Evolutionary conservation across 2,888 invertebrate genomes (phyloP).

Genomic region (Caenorhabditis sulstoni): DNA sequence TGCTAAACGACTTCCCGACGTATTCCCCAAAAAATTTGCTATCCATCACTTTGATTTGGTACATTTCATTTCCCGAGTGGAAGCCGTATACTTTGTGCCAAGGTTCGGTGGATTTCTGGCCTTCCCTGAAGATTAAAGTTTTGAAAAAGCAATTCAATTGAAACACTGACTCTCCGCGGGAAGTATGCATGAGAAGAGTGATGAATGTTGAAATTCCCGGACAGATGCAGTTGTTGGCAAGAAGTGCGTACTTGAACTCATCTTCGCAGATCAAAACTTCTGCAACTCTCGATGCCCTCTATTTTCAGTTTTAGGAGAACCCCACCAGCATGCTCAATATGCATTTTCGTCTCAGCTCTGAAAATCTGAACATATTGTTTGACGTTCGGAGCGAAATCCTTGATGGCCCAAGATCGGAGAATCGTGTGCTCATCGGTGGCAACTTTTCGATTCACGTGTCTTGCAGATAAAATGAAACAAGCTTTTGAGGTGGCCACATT

Average conservation of each 20-base stretch:
- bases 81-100: conserved; percentile 99
- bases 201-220: conserved; percentile 97
- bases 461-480: conserved; percentile 95
- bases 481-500: conserved; percentile 98
- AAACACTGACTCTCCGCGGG: conserved; percentile 92
- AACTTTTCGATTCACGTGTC: conserved; percentile 81
- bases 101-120: conserved; percentile 94
- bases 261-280: conserved; percentile 99
- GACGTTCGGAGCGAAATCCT: conserved; percentile 96
- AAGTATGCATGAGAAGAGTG: conserved; percentile 94
- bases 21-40: conserved; percentile 96
- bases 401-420: conserved; percentile 95
- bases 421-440: conserved; percentile 86
- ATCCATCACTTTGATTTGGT: conserved; percentile 87
- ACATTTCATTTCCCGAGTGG: conserved; percentile 99
- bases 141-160: background rate
- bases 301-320: background rate
- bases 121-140: conserved; percentile 86
- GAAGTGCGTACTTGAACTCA: conserved; percentile 96
- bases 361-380: conserved; percentile 99
- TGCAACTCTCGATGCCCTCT: background rate
- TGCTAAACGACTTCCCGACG: conserved; percentile 99
- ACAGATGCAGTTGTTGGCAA: conserved; percentile 98
- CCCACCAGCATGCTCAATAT: conserved; percentile 92
- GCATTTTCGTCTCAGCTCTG: conserved; percentile 97